phyloP scores from a whole-genome alignment of 1,140 invertebrate genomes.

The Maconellicoccus hirsutus region DNA sequence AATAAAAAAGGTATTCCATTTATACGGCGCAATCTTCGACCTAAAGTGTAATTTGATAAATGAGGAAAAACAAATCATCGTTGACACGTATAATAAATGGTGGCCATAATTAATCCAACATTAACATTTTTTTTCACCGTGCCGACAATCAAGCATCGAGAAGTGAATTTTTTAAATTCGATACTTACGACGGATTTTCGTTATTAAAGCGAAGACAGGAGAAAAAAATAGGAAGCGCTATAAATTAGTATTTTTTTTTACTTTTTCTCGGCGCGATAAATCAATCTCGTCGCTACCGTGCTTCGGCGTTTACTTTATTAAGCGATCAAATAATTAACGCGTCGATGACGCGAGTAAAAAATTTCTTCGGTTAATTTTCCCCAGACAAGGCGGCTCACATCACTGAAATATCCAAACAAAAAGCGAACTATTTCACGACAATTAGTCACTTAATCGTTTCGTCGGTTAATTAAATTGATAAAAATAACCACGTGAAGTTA shows the following conservation, averaged over 20 bases:
- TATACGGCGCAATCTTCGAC: too few relatives aligned
- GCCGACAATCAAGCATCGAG: not conserved
- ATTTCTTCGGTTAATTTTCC: too few relatives aligned
- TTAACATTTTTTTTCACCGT: not conserved
- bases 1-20: too few relatives aligned
- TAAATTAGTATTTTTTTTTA: too few relatives aligned
- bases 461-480: too few relatives aligned
- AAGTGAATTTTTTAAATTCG: not conserved
- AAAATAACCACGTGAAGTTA: too few relatives aligned
- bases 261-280: not conserved
- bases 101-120: not conserved
- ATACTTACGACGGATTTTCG: not conserved
- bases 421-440: too few relatives aligned
- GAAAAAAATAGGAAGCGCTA: too few relatives aligned
- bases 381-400: too few relatives aligned
- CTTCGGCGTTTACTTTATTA: not conserved
- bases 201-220: not conserved
- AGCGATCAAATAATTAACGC: conserved; percentile 4
- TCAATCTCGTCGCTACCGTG: not conserved
- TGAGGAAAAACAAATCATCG: not conserved
- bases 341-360: not conserved
- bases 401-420: too few relatives aligned
- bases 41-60: not conserved
- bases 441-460: too few relatives aligned
- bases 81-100: not conserved